These are phyloP conservation scores for Amitus sp. DNA, from an alignment of 2,888 invertebrate species.

Conservation along the genomic window DNA sequence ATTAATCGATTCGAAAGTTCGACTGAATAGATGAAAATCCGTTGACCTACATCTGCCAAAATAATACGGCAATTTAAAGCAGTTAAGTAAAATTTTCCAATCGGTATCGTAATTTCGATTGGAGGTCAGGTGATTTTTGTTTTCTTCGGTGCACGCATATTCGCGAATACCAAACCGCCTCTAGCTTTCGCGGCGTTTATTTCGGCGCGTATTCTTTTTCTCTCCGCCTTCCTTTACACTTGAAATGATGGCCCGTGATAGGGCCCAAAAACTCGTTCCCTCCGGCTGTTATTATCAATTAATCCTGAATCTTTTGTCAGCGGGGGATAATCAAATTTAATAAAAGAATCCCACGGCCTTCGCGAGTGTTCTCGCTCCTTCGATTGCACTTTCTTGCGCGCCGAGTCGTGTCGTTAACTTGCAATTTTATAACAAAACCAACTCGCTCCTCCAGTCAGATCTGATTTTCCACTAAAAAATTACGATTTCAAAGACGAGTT, in stretches of 20 bases:
- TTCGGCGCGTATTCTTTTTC: slow-evolving; percentile 1
- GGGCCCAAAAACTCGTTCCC: slow-evolving; percentile 12
- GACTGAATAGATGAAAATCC: no score
- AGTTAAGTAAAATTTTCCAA: no score
- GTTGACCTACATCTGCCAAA: no score
- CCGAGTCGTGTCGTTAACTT: not conserved
- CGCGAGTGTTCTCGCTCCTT: slow-evolving; percentile 1
- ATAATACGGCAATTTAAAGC: no score
- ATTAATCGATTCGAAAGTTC: no score
- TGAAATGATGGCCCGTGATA: slow-evolving; percentile 14
- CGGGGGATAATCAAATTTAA: slow-evolving; percentile 36
- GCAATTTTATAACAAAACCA: no score
- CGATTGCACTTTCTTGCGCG: not conserved
- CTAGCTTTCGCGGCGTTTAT: slow-evolving; percentile 14
- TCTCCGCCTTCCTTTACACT: slow-evolving; percentile 10
- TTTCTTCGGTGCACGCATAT: no score
- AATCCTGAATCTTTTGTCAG: slow-evolving; percentile 38
- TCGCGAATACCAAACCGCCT: slow-evolving; percentile 6
- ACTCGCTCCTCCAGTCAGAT: no score
- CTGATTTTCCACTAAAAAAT: no score
- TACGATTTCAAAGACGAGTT: no score
- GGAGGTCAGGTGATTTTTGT: no score
- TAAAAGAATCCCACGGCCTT: slow-evolving; percentile 25
- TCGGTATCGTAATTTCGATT: no score
- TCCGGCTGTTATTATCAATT: slow-evolving; percentile 29